Conservation (phyloP, 2,797 vertebrate species). For the Sitta carolinensis region DNA sequence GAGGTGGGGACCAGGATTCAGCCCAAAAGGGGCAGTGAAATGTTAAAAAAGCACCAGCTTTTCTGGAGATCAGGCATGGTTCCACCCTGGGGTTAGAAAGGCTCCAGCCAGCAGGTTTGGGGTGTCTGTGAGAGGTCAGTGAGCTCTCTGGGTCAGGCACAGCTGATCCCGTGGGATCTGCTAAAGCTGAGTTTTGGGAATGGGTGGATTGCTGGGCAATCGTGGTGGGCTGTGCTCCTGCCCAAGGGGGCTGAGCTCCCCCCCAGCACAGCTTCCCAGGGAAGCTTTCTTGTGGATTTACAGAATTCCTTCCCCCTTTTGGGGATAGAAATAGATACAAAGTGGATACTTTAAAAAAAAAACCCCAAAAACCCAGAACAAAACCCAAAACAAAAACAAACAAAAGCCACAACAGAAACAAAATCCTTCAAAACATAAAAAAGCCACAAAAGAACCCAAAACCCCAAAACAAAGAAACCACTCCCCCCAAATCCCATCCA, state of each 20-base stretch:
- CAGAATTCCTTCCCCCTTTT: not conserved
- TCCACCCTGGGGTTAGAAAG: not conserved
- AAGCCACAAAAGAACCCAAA: not conserved
- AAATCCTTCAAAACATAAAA: not conserved
- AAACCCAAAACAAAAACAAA: not conserved
- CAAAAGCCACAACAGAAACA: not conserved
- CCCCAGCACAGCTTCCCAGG: not conserved
- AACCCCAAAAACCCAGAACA: not conserved
- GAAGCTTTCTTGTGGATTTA: not conserved
- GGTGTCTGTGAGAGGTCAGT: not conserved
- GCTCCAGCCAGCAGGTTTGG: too few relatives aligned
- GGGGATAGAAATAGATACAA: not conserved
- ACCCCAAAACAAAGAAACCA: not conserved
- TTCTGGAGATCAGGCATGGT: not conserved
- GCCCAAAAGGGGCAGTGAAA: not conserved
- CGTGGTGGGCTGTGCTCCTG: not conserved
- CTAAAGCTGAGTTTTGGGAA: not conserved
- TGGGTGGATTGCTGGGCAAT: not conserved
- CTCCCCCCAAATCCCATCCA: not conserved
- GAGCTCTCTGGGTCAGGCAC: not conserved
- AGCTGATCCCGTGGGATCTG: not conserved
- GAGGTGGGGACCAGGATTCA: not conserved
- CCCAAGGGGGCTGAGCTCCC: not conserved
- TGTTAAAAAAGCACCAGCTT: not conserved
- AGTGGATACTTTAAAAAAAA: not conserved